Base-by-base conservation (phyloP, 2,113 vertebrate genomes). In the Apteryx mantelli region DNA sequence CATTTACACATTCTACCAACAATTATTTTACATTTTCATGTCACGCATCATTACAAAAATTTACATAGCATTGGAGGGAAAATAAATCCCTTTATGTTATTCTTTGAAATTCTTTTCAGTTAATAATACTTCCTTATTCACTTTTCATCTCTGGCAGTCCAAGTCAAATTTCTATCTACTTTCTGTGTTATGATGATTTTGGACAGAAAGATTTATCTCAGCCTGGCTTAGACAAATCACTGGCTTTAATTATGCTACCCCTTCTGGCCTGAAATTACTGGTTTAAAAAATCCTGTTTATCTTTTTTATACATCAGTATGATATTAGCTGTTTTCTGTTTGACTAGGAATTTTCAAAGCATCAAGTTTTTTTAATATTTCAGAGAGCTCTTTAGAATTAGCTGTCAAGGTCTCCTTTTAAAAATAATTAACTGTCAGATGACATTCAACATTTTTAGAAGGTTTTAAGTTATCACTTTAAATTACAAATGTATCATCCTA, bases 281-380 rank as follows among this genome's bases (percentile, higher is more conserved):
- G 66, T 48, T 58, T 48, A 48, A 20, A 48, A 48, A 81, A 38
- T 82, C 6, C 36, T 75, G 32, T 63, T 71, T 14, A 53, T 24
- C 0, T 0, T 21, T 53, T 28, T 75, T 74, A 13, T 68, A 34
- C 3, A 79, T 61, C 11, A 19, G 9, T 58, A 71, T 78, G 36
- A 9, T 48, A 53, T n/a, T 48, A 48, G 0, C 15, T 48, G 9
- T 63, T 71, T 93, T 71, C 5, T 87, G 1, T 56, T 82, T 65
- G 32, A 26, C 30, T 52, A 22, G 25, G 8, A 28, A 73, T 93
- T 96, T 92, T 86, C 63, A 80, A 68, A 81, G 36, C 17, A 50
- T 66, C 20, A 38, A 42, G 44, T 80, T 73, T 8, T 40, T 81
- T 34, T 58, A 84, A 20, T 44, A 13, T 63, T 82, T 71, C 50